phyloP scores from a whole-genome alignment of 2,888 invertebrate species.

The Nebria salina region DNA sequence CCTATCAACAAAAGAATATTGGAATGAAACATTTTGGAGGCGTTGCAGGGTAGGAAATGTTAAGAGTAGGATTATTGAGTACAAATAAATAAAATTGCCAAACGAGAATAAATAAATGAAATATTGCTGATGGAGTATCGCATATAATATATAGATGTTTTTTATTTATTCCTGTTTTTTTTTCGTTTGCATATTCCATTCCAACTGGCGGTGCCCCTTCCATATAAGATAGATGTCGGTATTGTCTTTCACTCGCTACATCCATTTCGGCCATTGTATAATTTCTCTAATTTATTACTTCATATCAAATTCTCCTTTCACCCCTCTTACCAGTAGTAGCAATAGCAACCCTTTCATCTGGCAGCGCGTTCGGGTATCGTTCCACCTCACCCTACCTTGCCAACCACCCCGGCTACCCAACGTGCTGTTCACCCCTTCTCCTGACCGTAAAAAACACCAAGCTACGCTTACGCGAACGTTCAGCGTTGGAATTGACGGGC shows the following conservation, averaged over 20 bases:
- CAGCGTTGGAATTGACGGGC: constrained; percentile 26
- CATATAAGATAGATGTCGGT: constrained; percentile 52
- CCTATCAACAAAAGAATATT: constrained; percentile 46
- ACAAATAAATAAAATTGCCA: neutral
- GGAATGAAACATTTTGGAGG: constrained; percentile 15
- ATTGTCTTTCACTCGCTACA: constrained; percentile 54
- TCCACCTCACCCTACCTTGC: constrained; percentile 41
- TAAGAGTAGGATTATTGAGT: neutral
- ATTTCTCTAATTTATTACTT: constrained; percentile 57
- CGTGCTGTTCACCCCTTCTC: constrained; percentile 44
- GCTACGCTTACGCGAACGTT: constrained; percentile 24
- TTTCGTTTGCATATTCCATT: neutral
- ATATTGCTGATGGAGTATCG: neutral
- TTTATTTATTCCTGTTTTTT: constrained; percentile 41
- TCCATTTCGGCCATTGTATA: constrained; percentile 55
- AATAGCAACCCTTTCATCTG: constrained; percentile 53
- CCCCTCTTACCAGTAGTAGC: constrained; percentile 49
- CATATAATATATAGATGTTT: constrained; percentile 13
- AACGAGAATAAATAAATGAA: neutral
- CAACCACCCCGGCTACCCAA: neutral
- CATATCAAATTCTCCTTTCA: constrained; percentile 53
- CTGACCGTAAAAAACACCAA: constrained; percentile 17
- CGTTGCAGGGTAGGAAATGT: constrained; percentile 22
- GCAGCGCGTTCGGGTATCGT: constrained; percentile 14
- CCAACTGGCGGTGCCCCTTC: constrained; percentile 17